Conservation (phyloP, 2,888 invertebrate species). For the Oligia fasciuncula region DNA sequence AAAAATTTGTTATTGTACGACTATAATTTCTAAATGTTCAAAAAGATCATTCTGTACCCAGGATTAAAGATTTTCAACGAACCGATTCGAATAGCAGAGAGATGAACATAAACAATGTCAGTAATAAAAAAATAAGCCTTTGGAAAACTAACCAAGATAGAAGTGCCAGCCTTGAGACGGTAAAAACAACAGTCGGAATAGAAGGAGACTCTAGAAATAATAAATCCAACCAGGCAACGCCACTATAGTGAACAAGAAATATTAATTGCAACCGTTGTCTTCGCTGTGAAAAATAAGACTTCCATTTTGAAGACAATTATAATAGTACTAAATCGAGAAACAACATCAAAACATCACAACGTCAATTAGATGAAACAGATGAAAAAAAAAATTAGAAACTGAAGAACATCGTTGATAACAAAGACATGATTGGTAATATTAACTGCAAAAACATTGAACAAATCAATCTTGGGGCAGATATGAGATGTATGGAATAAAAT, state of each 20-base stretch:
- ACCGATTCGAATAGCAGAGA: slow-evolving; percentile 65
- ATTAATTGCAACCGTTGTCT: background rate
- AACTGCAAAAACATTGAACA: background rate
- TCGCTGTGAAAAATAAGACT: slow-evolving; percentile 3
- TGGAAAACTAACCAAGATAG: slow-evolving; percentile 63
- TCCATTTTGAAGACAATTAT: slow-evolving; percentile 5
- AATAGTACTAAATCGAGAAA: background rate
- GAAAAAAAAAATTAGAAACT: background rate
- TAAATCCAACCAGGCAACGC: slow-evolving; percentile 10
- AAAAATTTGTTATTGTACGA: slow-evolving; percentile 12
- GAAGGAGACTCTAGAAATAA: slow-evolving; percentile 64
- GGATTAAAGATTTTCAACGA: slow-evolving; percentile 76
- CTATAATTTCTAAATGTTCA: background rate
- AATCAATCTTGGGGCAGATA: slow-evolving; percentile 17
- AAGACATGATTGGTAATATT: background rate
- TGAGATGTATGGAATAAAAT: slow-evolving; percentile 3
- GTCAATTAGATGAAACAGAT: background rate
- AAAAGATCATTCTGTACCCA: slow-evolving; percentile 70
- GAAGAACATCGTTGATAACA: background rate
- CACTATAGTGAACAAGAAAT: slow-evolving; percentile 2
- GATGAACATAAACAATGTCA: slow-evolving; percentile 64
- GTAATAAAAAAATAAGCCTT: slow-evolving; percentile 58
- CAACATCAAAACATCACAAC: background rate
- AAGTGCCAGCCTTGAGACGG: slow-evolving; percentile 76
- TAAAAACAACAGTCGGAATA: slow-evolving; percentile 70